Evolutionary conservation across 1,140 invertebrate species (phyloP).

Genomic region (Oryctes rhinoceros): DNA sequence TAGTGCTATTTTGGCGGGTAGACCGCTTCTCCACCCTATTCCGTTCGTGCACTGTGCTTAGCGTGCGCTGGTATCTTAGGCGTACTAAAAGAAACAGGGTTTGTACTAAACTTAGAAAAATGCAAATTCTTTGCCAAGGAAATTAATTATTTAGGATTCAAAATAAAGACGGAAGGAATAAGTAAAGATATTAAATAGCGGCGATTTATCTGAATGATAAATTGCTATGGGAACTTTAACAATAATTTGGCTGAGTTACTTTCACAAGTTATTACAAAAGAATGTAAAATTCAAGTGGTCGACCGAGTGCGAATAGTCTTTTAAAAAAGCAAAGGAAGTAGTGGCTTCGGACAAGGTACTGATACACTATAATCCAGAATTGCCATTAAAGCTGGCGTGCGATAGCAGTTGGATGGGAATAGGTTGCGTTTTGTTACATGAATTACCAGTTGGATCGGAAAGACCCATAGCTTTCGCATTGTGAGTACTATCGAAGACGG

Average conservation of each 20-base stretch:
- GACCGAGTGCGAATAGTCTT: slow-evolving; percentile 41
- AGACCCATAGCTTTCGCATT: slow-evolving; percentile 60
- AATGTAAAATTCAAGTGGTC: slow-evolving; percentile 44
- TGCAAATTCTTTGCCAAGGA: no score
- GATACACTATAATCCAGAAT: no score
- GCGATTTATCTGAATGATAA: slow-evolving; percentile 57
- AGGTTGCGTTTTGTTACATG: no score
- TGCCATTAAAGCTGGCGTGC: no score
- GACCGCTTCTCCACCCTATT: no score
- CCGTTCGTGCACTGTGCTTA: no score
- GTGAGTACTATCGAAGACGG: slow-evolving; percentile 57
- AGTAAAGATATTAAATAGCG: slow-evolving; percentile 44
- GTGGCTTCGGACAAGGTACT: slow-evolving; percentile 38
- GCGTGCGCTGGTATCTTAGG: no score
- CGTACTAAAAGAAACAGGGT: slow-evolving; percentile 51
- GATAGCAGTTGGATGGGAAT: no score
- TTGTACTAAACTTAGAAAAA: slow-evolving; percentile 44
- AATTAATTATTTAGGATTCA: slow-evolving; percentile 54
- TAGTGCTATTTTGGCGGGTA: no score
- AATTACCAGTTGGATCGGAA: slow-evolving; percentile 55
- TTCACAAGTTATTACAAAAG: slow-evolving; percentile 41
- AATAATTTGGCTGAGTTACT: slow-evolving; percentile 46
- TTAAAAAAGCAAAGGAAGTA: slow-evolving; percentile 42
- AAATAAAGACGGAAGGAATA: slow-evolving; percentile 45
- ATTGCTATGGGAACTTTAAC: slow-evolving; percentile 56